A percentile compares a stretch with the other conserved stretches of the same genome.
These are phyloP conservation scores for Limnephilus auricula DNA, from an alignment of 2,888 invertebrate genomes.

Conservation along the genomic window DNA sequence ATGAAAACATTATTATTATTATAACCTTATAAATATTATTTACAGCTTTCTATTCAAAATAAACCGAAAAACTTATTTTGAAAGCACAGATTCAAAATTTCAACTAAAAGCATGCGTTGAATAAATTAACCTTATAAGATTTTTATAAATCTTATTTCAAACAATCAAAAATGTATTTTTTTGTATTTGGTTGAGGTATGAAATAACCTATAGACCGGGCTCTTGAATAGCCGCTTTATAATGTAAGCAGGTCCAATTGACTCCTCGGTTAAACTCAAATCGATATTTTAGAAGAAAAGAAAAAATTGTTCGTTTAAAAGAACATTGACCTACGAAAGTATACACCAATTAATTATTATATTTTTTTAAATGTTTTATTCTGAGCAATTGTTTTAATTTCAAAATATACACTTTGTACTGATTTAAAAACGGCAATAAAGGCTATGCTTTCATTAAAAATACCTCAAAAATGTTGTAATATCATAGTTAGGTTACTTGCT, in stretches of 20 bases:
- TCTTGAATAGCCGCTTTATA: not conserved
- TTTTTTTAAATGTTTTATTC: not conserved
- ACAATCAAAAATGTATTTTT: not conserved
- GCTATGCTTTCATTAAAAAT: not conserved
- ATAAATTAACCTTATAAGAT: not conserved
- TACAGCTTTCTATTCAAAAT: not conserved
- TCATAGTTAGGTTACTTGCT: not conserved
- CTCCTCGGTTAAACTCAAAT: not conserved
- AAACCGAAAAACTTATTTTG: not conserved
- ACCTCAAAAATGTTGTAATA: not conserved
- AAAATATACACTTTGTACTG: not conserved
- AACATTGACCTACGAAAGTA: not conserved
- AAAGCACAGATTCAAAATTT: not conserved
- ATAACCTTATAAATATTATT: not conserved
- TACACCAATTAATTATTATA: not conserved
- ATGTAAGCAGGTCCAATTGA: not conserved
- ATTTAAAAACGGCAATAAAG: not conserved
- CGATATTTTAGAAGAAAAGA: too few species aligned
- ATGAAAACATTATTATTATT: not conserved
- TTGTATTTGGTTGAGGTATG: not conserved
- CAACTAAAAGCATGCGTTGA: not conserved
- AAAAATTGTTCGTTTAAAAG: not conserved
- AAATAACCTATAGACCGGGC: not conserved
- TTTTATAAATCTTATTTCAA: not conserved
- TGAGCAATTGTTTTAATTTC: too few species aligned